A percentile compares a stretch with the other conserved stretches of the same genome.
phyloP scores from a whole-genome alignment of 1,140 invertebrate genomes.

The Orius insidiosus region DNA sequence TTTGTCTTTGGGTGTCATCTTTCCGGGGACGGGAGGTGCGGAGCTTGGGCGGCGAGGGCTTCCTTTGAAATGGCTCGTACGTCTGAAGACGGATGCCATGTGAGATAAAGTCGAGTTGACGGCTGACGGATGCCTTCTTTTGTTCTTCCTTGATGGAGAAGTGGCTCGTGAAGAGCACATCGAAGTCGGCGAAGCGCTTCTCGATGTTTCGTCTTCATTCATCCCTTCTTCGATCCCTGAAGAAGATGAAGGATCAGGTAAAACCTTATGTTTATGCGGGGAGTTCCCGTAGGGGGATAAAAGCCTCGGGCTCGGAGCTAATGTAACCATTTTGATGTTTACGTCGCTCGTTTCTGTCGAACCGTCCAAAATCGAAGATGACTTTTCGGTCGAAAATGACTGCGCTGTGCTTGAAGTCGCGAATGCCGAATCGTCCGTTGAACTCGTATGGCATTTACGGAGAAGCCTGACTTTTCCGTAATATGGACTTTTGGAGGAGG shows the following conservation, averaged over 20 bases:
- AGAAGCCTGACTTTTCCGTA: constrained; percentile 15
- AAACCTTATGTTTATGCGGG: constrained; percentile 18
- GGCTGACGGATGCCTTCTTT: constrained; percentile 20
- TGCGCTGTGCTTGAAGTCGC: constrained; percentile 38
- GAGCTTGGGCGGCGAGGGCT: constrained; percentile 21
- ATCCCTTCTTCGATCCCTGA: constrained; percentile 30
- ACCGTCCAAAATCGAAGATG: constrained; percentile 19
- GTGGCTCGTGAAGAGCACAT: constrained; percentile 24
- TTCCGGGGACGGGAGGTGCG: constrained; percentile 28
- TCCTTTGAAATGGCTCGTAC: constrained; percentile 16
- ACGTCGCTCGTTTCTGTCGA: constrained; percentile 15
- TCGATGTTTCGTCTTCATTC: constrained; percentile 19
- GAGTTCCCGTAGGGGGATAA: constrained; percentile 21
- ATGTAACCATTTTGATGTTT: constrained; percentile 16
- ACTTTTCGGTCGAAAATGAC: constrained; percentile 28
- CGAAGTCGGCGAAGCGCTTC: constrained; percentile 21
- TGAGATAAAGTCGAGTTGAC: constrained; percentile 20
- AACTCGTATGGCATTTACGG: constrained; percentile 16
- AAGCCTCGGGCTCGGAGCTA: constrained; percentile 21
- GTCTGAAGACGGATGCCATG: constrained; percentile 20
- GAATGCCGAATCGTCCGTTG: constrained; percentile 36
- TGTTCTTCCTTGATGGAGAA: constrained; percentile 23
- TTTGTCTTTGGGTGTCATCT: constrained; percentile 55
- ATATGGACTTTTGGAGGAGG: constrained; percentile 12
- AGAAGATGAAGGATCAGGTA: constrained; percentile 29